A percentile compares a stretch with the other conserved stretches of the same genome.
Conservation (phyloP, 1,140 invertebrate species). For the Papilio helenus region DNA sequence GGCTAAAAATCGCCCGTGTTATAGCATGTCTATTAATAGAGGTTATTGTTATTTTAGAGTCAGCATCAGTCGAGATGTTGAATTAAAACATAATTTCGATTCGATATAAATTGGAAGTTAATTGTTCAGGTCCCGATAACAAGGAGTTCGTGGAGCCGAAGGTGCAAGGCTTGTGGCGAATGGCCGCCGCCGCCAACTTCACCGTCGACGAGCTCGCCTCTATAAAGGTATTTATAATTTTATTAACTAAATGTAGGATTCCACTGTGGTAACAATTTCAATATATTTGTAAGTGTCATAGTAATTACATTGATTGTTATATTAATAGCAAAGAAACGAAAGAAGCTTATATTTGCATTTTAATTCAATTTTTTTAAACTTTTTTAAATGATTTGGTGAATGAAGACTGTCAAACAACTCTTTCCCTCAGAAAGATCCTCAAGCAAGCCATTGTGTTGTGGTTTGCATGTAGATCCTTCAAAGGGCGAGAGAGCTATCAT, state of each 20-base stretch:
- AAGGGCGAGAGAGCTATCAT: background rate
- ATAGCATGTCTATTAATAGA: too few species aligned
- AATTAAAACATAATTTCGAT: too few species aligned
- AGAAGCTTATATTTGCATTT: too few species aligned
- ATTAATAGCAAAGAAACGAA: background rate
- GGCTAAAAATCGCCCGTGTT: too few species aligned
- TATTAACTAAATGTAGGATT: conserved; percentile 11
- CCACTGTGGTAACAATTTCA: background rate
- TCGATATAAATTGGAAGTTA: background rate
- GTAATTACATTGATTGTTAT: background rate
- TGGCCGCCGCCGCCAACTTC: conserved; percentile 92
- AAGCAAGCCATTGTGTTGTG: background rate
- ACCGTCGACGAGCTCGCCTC: conserved; percentile 91
- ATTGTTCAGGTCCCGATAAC: conserved; percentile 84
- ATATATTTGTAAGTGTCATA: background rate
- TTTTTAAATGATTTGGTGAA: too few species aligned
- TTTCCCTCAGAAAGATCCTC: background rate
- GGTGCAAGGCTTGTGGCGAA: conserved; percentile 93
- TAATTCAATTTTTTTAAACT: too few species aligned
- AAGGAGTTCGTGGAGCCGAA: conserved; percentile 95
- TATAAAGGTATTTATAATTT: conserved; percentile 85
- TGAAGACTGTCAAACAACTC: background rate
- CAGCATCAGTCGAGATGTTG: too few species aligned
- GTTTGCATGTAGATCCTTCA: background rate
- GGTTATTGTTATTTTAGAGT: too few species aligned